phyloP scores from a whole-genome alignment of 2,113 vertebrate genomes.

The Microtus montanus region DNA sequence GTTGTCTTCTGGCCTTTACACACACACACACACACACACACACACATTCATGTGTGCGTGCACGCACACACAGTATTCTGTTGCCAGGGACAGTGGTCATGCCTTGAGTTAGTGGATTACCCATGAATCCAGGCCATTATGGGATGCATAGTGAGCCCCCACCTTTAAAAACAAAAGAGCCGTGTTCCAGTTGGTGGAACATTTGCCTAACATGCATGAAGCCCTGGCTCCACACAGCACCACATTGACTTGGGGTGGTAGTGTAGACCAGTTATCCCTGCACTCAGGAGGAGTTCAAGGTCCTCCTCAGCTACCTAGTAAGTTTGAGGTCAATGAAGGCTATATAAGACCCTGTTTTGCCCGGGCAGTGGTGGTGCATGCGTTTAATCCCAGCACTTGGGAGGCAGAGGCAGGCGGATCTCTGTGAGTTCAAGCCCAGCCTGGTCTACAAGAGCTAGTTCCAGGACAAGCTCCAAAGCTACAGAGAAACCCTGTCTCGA shows the following conservation, averaged over 20 bases:
- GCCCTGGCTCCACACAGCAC: not conserved
- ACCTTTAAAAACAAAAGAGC: not conserved
- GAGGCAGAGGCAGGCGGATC: too few species aligned
- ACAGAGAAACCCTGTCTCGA: too few species aligned
- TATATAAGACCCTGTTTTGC: not conserved
- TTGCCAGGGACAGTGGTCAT: not conserved
- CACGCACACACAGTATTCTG: not conserved
- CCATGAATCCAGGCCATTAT: not conserved
- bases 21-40: too few species aligned
- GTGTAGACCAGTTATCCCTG: not conserved
- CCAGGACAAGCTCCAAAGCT: not conserved
- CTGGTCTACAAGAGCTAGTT: not conserved
- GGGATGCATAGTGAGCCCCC: not conserved
- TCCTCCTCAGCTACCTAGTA: not conserved
- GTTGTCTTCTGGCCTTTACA: not conserved
- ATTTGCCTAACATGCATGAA: not conserved
- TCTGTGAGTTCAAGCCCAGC: too few species aligned
- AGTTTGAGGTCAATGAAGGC: not conserved
- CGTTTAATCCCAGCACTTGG: too few species aligned
- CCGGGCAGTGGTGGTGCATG: too few species aligned
- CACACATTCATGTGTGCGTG: too few species aligned
- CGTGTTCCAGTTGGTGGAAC: not conserved
- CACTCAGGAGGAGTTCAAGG: not conserved
- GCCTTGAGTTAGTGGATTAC: not conserved
- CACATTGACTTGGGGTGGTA: not conserved